Base-by-base conservation (phyloP, 1,140 invertebrate genomes). In the Caenorhabditis elegans region DNA sequence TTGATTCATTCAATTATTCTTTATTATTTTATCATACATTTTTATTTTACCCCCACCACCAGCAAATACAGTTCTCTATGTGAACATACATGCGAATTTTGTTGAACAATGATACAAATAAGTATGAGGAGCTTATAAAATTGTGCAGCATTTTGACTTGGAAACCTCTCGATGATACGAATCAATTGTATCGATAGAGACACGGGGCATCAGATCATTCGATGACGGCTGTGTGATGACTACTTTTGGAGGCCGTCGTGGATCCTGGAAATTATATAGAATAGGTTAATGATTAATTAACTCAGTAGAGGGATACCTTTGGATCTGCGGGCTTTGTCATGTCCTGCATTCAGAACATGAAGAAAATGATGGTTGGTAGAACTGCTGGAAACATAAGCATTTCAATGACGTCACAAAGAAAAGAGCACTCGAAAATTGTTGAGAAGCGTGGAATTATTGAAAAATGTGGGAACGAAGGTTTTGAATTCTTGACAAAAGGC, bases 151-250 rank as follows among this genome's bases (percentile, higher is more conserved):
- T 28, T 51, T 49, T 2, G 80, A 47, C 26, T 81, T 81, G 0
- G 60, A 36, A 8, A 70, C 31, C 3, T 70, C 60, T 34, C 65
- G 47, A 49, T 24, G 28, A 39, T 60, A 46, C 65, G 65, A 60
- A 22, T 48, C 48, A 15, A 81, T 36, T 15, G 80, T 70, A 47
- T 81, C 80, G 17, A 60, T 53, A 22, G 80, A 81, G 31, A 70
- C 46, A 46, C 46, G 31, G 36, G 80, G 60, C 65, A 81, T 76
- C 28, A 81, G 70, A 76, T 81, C 60, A 53, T 49, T 77, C 15
- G 80, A 81, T 1, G 80, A 81, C 28, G 80, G 80, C 28, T 81
- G 80, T 8, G 80, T 81, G 47, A 81, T 81, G 65, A 81, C 80
- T 28, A 81, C 80, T 53, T 81, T 81, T 75, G 80, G 80, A 13